A percentile compares a stretch with the other conserved stretches of the same genome.
phyloP scores from a whole-genome alignment of 35 echinoderm and acorn worm genomes.

The Heliocidaris tuberculata region DNA sequence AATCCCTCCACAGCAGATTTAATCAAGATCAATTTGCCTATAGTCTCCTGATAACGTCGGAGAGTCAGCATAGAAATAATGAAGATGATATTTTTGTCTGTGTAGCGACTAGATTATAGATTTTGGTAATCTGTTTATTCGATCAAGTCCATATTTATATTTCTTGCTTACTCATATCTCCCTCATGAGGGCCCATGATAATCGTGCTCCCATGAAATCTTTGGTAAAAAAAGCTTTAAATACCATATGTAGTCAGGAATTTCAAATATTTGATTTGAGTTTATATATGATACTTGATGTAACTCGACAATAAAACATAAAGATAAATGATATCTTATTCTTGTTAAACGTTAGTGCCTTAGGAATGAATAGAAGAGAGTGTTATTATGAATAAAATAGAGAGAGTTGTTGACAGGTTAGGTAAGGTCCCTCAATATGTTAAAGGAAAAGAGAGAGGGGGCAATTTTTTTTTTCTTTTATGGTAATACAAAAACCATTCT shows the following conservation, averaged over 20 bases:
- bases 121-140: not conserved
- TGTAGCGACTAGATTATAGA: not conserved
- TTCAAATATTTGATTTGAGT: not conserved
- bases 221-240: slow-evolving; percentile 19
- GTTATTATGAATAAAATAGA: no score
- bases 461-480: no score
- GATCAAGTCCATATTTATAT: not conserved
- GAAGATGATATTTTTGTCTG: not conserved
- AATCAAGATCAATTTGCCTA: not conserved
- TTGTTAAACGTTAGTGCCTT: slow-evolving; percentile 16
- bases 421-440: no score
- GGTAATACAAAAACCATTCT: no score
- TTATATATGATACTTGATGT: not conserved
- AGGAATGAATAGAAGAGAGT: not conserved
- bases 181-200: not conserved
- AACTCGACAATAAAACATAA: not conserved
- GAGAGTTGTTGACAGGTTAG: no score
- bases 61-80: not conserved
- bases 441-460: no score
- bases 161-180: not conserved
- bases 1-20: not conserved
- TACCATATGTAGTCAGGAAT: not conserved
- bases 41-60: not conserved
- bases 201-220: not conserved
- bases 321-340: not conserved